Base-by-base conservation (phyloP, 2,888 invertebrate genomes). In the Hecatera dysodea region DNA sequence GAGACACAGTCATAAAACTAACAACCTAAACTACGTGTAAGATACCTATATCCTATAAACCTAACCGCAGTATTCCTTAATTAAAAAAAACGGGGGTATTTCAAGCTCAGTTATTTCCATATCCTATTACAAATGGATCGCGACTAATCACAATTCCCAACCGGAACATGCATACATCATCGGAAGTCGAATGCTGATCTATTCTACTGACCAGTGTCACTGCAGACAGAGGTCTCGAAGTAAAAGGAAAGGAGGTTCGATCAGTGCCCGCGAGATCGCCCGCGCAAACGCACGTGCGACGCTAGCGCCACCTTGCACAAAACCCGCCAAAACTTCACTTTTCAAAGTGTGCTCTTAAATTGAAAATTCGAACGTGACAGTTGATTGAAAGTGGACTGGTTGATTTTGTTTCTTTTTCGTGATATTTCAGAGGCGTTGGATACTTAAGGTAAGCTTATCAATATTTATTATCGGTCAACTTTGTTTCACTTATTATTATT, bases 191-290 rank as follows among this genome's bases (percentile, higher is more conserved):
- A 72, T 46, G 48, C 29, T 79, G 75, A 78, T 80, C 72, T 78
- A 71, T 86, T 88, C 80, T 75, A 89, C 82, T 90, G 89, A 87
- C 89, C 88, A 90, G 89, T 90, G 90, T 91, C 91, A 90, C 87
- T 86, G 78, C 77, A 85, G 81, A 75, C 82, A 86, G 88, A 89
- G 87, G 90, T 89, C 88, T 90, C 70, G 79, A 87, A 91, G 93
- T 93, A 94, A 94, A 93, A 93, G 94, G 92, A 90, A 88, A 89
- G 86, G 84, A 87, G 83, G 69, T 85, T 78, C 78, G 82, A 85
- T 92, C 93, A 95, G 95, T 95, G 84, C 89, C 89, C 93, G 94
- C 93, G 95, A 88, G 91, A 88, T 85, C 87, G 89, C 87, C 90
- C 80, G 86, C 88, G 89, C 85, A 88, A 70, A 77, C 89, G 90